Base-by-base conservation (phyloP, 2,797 vertebrate species). In the Scolopax rusticola region DNA sequence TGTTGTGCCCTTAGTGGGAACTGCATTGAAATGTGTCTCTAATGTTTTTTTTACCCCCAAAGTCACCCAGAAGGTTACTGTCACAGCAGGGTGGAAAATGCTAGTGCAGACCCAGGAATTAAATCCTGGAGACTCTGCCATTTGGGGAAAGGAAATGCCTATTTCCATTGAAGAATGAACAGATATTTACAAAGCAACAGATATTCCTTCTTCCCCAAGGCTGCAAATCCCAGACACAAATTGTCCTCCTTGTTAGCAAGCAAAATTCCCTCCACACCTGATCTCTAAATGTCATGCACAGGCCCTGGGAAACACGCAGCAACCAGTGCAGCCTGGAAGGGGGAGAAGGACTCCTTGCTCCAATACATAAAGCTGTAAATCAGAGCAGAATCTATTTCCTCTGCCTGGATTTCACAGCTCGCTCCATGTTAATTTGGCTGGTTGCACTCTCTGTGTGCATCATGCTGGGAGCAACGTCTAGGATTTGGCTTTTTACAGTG, bases 391-490 rank as follows among this genome's bases (percentile, higher is more conserved):
- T 33, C 4, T 28, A 3, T 60, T 67, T 54, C 83, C 69, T 82
- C 90, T 51, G 77, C 74, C 56, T 50, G 54, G 24, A 27, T 70
- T 70, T 75, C 95, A 56, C 92, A 83, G 87, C 90, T 90, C 91
- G 54, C 92, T 80, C 9, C 10, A 2, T 48, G 90, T 21, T 57
- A 79, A 91, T 93, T 64, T 61, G 64, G 48, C 71, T 1, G 0
- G 3, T 78, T 36, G 36, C 74, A 43, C 80, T 36, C 70, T 50
- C 75, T 7, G 17, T 41, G 1, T 23, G 63, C 5, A 0, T 24
- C 15, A 0, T 47, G 53, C 95, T 1, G 9, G 64, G 61, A 88
- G n/a, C 83, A 69, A 81, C 41, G 82, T 45, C 81, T 17, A 57
- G 56, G 84, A 65, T 90, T 70, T 50, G 36, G 84, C 53, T 94